Percentiles rank a stretch among this genome's conserved stretches.
Evolutionary conservation across 35 echinoderm and acorn worm species (phyloP).

Genomic region (Acanthaster planci): DNA sequence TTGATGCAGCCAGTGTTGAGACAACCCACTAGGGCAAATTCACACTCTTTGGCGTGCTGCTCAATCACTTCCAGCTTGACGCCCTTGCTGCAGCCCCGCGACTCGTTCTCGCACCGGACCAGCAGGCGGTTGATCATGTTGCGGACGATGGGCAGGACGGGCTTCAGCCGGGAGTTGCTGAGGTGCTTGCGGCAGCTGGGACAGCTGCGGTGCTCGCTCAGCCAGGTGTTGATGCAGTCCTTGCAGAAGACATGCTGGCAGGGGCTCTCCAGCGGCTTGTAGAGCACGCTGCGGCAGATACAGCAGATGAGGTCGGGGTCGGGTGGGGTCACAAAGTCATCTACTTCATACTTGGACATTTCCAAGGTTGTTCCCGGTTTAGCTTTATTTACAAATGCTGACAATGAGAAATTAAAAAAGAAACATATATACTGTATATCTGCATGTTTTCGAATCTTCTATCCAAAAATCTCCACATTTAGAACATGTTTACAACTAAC

Average conservation of each 20-base stretch:
- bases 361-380: too few species aligned
- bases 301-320: constrained; percentile 96
- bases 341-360: constrained; percentile 93
- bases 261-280: constrained; percentile 84
- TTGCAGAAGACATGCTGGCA: constrained; percentile 95
- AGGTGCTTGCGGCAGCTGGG: constrained; percentile 84
- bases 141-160: constrained; percentile 82
- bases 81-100: constrained; percentile 59
- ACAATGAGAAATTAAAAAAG: too few species aligned
- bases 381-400: too few species aligned
- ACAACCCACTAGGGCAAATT: constrained; percentile 65
- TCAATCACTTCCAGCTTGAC: constrained; percentile 80
- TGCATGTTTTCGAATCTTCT: too few species aligned
- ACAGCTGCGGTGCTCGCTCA: constrained; percentile 75
- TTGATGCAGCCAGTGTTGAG: constrained; percentile 75
- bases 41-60: constrained; percentile 73
- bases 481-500: too few species aligned
- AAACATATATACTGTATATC: too few species aligned
- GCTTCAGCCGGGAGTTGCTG: constrained; percentile 72
- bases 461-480: too few species aligned
- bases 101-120: constrained; percentile 75
- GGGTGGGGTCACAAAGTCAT: constrained; percentile 79
- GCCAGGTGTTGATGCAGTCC: constrained; percentile 93
- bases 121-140: constrained; percentile 98
- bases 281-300: constrained; percentile 88